Evolutionary conservation across 1,140 invertebrate genomes (phyloP), one percentile per base, ranked within the genome.

Genomic region (Eciton burchellii): DNA sequence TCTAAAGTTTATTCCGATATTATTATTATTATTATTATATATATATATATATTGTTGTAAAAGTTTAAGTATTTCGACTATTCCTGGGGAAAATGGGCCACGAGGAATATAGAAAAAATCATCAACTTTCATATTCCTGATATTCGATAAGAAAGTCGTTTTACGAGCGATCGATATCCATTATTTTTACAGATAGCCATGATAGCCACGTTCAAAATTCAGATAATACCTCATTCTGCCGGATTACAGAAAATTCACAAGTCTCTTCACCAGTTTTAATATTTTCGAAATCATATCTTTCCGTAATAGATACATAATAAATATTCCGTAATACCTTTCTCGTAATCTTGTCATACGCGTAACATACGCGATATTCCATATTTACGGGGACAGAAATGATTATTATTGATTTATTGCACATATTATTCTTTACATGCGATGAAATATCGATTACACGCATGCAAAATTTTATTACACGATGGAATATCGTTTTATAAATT

Each of bases 71-170:
- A 43, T 41, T 77, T 77, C n/a, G 47, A 29, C 14, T 14, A 14
- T 6, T 26, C 12, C 41, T 19, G 3, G 21, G 19, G 54, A 16
- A 77, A 77, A 77, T 77, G 49, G 62, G 74, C 68, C 47, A 19
- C 68, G 11, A 16, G 16, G 16, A 77, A 54, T 77, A 77, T 77
- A 47, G 74, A 62, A 77, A 77, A 77, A 66, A 14, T 68, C 68
- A 47, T 21, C 74, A 77, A 77, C 68, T 21, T 21, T 77, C 47
- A 19, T 54, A 43, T 63, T 19, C 12, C 16, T 68, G 35, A 77
- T 47, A 77, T 68, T 77, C 47, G 14, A 76, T 47, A 45, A 35
- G 73, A 76, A 76, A 65, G 65, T 77, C 47, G 29, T 19, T 77
- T 77, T 56, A 19, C 49, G 43, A 77, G 54, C 47, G 16, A 9